Evolutionary conservation across 2,797 vertebrate genomes (phyloP).

Genomic region (Melopsittacus undulatus): DNA sequence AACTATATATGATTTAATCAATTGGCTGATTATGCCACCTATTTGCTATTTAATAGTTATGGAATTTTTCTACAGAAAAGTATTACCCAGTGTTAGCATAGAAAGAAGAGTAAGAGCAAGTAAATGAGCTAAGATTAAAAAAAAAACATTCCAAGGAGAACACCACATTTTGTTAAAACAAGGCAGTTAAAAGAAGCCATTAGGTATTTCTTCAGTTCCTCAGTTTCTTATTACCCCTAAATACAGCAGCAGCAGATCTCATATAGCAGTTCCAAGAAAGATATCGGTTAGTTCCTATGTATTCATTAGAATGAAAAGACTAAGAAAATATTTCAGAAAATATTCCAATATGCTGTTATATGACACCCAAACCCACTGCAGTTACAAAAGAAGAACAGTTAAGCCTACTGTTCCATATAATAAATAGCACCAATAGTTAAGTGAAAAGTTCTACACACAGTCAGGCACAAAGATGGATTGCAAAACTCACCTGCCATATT

Average conservation of each 20-base stretch:
- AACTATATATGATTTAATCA: background rate
- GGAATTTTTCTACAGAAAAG: background rate
- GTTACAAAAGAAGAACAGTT: background rate
- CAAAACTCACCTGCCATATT: background rate
- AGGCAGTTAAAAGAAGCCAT: background rate
- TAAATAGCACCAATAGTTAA: background rate
- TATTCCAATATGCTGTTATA: background rate
- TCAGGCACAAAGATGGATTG: fast-evolving
- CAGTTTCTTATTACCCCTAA: background rate
- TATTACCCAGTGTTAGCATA: background rate
- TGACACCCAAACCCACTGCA: background rate
- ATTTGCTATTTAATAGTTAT: background rate
- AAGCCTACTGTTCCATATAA: background rate
- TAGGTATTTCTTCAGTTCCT: background rate
- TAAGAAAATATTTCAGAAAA: background rate
- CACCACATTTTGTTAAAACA: background rate
- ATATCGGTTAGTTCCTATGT: background rate
- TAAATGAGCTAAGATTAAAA: background rate
- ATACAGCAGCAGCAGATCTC: background rate
- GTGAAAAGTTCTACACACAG: background rate
- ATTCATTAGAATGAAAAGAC: background rate
- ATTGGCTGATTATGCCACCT: background rate
- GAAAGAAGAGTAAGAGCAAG: background rate
- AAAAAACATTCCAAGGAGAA: background rate
- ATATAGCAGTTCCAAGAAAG: background rate